These are phyloP conservation scores for Chaetoderma sp. DNA, from an alignment of 2,888 invertebrate species.

Conservation along the genomic window DNA sequence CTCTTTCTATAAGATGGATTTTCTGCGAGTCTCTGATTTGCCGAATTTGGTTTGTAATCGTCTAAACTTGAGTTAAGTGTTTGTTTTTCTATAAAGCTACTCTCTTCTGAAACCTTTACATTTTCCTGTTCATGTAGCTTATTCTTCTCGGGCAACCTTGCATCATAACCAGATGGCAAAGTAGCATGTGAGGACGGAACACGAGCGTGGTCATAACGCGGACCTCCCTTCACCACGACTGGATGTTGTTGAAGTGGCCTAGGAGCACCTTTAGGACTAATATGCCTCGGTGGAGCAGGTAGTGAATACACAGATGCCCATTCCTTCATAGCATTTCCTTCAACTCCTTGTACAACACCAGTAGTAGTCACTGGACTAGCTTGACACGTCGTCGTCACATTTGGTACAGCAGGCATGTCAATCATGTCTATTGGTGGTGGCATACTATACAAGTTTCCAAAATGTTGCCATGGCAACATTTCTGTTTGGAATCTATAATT, in stretches of 20 bases:
- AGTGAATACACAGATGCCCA: too few relatives aligned
- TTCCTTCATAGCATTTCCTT: too few relatives aligned
- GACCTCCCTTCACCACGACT: background rate
- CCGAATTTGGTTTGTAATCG: constrained; percentile 34
- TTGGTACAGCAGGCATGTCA: too few relatives aligned
- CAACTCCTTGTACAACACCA: too few relatives aligned
- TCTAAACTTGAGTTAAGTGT: constrained; percentile 12
- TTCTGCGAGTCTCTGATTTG: constrained; percentile 26
- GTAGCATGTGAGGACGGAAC: constrained; percentile 52
- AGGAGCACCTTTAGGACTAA: background rate
- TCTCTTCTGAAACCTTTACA: background rate
- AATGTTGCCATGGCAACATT: too few relatives aligned
- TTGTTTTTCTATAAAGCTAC: background rate
- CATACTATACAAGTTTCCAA: too few relatives aligned
- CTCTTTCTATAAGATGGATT: constrained; percentile 2
- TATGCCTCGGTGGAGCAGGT: too few relatives aligned
- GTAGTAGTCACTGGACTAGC: too few relatives aligned
- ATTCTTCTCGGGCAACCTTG: constrained; percentile 21
- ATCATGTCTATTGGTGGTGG: too few relatives aligned
- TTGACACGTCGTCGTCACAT: too few relatives aligned
- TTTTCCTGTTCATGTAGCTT: background rate
- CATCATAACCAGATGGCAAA: constrained; percentile 48
- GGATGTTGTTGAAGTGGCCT: background rate
- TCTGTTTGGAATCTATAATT: too few relatives aligned
- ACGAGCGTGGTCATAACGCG: constrained; percentile 42